Base-by-base conservation (phyloP, 2,797 vertebrate genomes). In the Phataginus tricuspis region DNA sequence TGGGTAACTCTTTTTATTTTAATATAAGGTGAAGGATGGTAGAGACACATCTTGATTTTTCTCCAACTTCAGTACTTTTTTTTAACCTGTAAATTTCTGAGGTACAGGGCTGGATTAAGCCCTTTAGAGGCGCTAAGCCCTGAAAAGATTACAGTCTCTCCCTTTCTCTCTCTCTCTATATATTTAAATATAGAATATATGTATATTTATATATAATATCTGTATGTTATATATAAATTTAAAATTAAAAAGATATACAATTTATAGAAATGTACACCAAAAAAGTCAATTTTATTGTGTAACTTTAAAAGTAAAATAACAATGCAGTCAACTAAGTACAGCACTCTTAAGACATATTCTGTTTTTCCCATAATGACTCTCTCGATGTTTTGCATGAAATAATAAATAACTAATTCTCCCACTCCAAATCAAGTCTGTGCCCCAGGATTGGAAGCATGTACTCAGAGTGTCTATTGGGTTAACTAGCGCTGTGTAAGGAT, bases 301-400 rank as follows among this genome's bases (percentile, higher is more conserved):
- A 87, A 49, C 71, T 90, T 93, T 63, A 55, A 88, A 86, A 91
- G 74, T 84, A 91, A 86, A 83, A 78, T 96, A 49, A 68, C 68
- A 12, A 25, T 72, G 53, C 72, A 78, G 82, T 86, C 34, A 94
- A 69, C 37, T 78, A 91, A 93, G 59, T 72, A 74, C 19, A 57
- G 61, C 72, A 37, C 7, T 92, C 42, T 59, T 57, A 82, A 34
- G 37, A n/a, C 68, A 86, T 61, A 66, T 29, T 86, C 13, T 19
- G 13, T 75, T 59, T 89, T 94, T 82, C 71, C 31, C 39, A 72
- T 79, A 75, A 74, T 96, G 64, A 71, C 45, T 55, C 21, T 84
- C 51, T 89, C 11, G 14, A 42, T 79, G 23, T 7, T 77, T 92
- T 85, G 23, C 18, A 42, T 90, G 49, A 93, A 96, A 89, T 77